Evolutionary conservation across 37 sponge, comb jelly and placozoan genomes (phyloP), one percentile per base, ranked within the genome.

Genomic region (Cliona cf. orientalis): DNA sequence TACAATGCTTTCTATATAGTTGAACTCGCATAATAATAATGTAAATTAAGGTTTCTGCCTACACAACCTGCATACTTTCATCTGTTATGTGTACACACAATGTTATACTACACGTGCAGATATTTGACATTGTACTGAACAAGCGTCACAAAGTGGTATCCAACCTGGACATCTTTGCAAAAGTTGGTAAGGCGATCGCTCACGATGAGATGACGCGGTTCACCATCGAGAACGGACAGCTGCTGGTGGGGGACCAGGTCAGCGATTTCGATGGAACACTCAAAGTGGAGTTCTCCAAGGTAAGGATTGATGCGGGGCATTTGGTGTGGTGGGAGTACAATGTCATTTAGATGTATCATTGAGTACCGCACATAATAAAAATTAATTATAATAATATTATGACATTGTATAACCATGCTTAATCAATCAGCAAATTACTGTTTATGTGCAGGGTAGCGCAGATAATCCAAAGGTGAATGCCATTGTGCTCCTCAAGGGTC

Each of bases 401-500:
- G 53, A 49, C 9, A 49, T 19, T 9, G 53, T 14, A 49, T 14
- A 49, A 49, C 53, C 53, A 19, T 49, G 37, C 36, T 67, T 4
- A 67, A 35, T 7, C 38, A 37, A 5, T 67, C 9, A 19, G 3
- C 44, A 4, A 55, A 22, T 59, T 26, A 26, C 68, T 76, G 25
- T 82, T 56, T 80, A 26, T 63, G 32, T 41, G 49, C 69, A 98
- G 99, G 97, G 97, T 64, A 12, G 25, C 32, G 77, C 61, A 23
- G 99, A 98, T 69, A 98, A 98, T 71, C 99, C 99, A 7, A 98
- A 98, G 80, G 49, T 91, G 28, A 98, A 98, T 79, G 99, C 97
- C 6, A 87, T 98, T 42, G 92, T 87, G 19, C 82, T 98, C 2
- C 58, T 89, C 59, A 91, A 86, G 57, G 92, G 93, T 63, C 80